phyloP scores from a whole-genome alignment of 2,888 invertebrate species.

The Leptinotarsa tumamoca region DNA sequence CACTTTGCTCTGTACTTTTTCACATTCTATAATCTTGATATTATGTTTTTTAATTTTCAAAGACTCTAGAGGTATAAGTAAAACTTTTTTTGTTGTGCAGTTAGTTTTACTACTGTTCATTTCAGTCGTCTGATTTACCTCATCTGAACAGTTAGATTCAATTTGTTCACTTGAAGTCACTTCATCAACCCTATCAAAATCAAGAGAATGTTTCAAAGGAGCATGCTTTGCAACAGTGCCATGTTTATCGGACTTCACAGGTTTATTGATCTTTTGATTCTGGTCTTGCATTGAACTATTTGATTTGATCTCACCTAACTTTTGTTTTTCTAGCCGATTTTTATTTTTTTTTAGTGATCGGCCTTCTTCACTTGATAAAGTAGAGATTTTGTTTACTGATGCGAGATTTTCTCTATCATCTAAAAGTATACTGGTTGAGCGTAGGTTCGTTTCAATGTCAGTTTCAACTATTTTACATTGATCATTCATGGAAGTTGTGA shows the following conservation, averaged over 20 bases:
- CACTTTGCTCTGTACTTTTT: neutral
- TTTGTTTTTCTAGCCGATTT: neutral
- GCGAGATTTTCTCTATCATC: neutral
- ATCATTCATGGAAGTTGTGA: neutral
- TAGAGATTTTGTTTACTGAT: too few relatives aligned
- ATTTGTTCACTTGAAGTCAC: too few relatives aligned
- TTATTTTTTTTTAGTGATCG: neutral
- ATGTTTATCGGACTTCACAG: neutral
- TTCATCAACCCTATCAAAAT: too few relatives aligned
- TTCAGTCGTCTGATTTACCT: too few relatives aligned
- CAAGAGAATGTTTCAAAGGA: too few relatives aligned
- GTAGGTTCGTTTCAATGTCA: neutral
- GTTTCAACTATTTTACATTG: neutral
- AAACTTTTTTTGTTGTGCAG: neutral
- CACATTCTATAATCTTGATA: neutral
- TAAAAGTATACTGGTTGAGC: neutral
- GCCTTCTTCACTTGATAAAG: too few relatives aligned
- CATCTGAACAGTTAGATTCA: too few relatives aligned
- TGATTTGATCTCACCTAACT: neutral
- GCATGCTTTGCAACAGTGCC: neutral
- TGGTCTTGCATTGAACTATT: neutral
- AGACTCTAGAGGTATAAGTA: neutral
- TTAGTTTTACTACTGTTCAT: neutral
- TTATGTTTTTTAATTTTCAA: neutral
- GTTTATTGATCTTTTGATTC: neutral